These are phyloP conservation scores for Saxidomus purpurata DNA, from an alignment of 1,140 invertebrate genomes.

Conservation along the genomic window DNA sequence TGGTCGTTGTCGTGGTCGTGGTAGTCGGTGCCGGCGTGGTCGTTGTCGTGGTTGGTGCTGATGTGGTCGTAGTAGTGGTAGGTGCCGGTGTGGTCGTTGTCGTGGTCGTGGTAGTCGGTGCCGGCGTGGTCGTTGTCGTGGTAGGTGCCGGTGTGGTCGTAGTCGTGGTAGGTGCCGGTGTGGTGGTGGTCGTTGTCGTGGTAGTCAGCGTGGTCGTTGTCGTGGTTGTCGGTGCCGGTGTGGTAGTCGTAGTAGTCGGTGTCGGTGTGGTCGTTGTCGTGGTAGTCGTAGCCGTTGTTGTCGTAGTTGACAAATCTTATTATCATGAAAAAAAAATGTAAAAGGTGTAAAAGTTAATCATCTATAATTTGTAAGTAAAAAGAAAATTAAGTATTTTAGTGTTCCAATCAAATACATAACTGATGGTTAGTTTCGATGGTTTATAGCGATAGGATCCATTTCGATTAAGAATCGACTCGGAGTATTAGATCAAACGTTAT, in stretches of 20 bases:
- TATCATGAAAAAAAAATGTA: neutral
- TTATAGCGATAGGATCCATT: no score
- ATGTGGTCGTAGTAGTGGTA: neutral
- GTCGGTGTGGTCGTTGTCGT: neutral
- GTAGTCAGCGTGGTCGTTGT: neutral
- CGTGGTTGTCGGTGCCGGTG: neutral
- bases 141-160: neutral
- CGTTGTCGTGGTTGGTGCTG: neutral
- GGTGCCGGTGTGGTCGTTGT: neutral
- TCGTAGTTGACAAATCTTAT: neutral
- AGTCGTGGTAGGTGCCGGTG: neutral
- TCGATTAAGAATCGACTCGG: no score
- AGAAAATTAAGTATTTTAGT: no score
- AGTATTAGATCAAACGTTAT: no score
- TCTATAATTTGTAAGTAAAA: no score
- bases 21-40: neutral
- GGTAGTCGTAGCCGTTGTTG: neutral
- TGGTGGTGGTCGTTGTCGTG: no score
- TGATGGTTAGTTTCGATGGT: no score
- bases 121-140: neutral
- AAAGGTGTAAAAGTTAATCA: neutral
- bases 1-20: neutral
- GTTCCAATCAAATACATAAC: no score
- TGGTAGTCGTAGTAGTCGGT: slow-evolving; percentile 1
- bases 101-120: neutral